Base-by-base conservation (phyloP, 2,797 vertebrate species). In the Spea hammondii region DNA sequence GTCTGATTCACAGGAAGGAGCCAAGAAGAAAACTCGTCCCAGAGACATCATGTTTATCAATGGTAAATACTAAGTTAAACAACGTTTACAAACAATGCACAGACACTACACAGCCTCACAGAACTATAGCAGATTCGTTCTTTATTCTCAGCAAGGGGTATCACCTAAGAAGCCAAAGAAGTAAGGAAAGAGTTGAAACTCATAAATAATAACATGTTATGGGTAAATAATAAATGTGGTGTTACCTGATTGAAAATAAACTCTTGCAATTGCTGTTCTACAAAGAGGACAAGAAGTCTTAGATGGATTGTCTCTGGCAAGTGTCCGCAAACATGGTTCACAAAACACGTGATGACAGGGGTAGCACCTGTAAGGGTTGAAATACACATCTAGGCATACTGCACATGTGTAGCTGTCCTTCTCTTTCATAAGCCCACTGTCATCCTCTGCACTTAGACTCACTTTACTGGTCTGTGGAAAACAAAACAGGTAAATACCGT, bases 281-380 rank as follows among this genome's bases (percentile, higher is more conserved):
- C 95, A 98, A 59, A 98, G 88, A 0, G 97, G 97, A 85, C 96
- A 98, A 4, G 93, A 93, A 2, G 95, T 95, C 85, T 83, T 92
- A 44, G 89, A 76, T 44, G 91, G 89, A 57, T 92, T 93, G 89
- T 95, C 95, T 90, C 91, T 95, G 85, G 94, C 94, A 70, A 98
- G 92, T 0, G 90, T 96, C 74, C 95, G 93, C 76, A 98, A 91
- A 83, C 96, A 97, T 65, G 94, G 95, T 87, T 99, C 96, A 69
- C 96, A 99, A 89, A 99, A 99, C 85, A 97, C 87, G 84, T 98
- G 97, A 1, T 88, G 92, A 76, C 96, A 98, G 13, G 96, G 95
- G 77, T 94, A 92, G 84, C 96, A 97, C 93, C 93, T 95, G 85
- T 95, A 89, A 1, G 96, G 96, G 85, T 94, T 95, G 91, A 95